These are phyloP conservation scores for Trachelus tabidus DNA, from an alignment of 2,888 invertebrate genomes.

Conservation along the genomic window DNA sequence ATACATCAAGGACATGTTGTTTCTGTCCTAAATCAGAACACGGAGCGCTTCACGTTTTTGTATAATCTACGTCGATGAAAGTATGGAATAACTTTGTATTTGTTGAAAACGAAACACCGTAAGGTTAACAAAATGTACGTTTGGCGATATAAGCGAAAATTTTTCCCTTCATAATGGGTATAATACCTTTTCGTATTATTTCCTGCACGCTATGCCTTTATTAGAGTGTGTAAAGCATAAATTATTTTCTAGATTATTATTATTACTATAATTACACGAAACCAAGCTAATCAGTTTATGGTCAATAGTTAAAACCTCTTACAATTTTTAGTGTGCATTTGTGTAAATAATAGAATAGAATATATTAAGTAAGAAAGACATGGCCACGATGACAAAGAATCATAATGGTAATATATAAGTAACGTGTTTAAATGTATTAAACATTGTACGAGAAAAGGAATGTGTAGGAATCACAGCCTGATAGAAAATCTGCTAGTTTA, in stretches of 20 bases:
- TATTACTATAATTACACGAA: neutral
- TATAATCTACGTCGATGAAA: neutral
- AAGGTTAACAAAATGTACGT: neutral
- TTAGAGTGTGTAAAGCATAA: conserved; percentile 25
- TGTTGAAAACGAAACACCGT: neutral
- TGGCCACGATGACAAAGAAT: neutral
- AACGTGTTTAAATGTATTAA: conserved; percentile 4
- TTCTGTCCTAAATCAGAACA: neutral
- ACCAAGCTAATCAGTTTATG: conserved; percentile 15
- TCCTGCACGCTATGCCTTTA: conserved; percentile 17
- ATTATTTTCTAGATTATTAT: conserved; percentile 40
- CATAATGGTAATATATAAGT: conserved; percentile 6
- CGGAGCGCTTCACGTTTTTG: neutral
- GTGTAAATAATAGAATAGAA: conserved; percentile 51
- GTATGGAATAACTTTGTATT: neutral
- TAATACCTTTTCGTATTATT: neutral
- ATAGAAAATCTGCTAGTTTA: conserved; percentile 17
- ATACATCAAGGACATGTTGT: neutral
- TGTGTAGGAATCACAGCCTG: neutral
- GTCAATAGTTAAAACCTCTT: conserved; percentile 21
- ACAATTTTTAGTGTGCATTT: conserved; percentile 51
- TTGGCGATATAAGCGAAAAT: neutral
- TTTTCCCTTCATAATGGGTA: neutral
- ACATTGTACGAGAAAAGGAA: neutral
- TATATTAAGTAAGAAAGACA: conserved; percentile 17